A percentile compares a stretch with the other conserved stretches of the same genome.
phyloP scores from a whole-genome alignment of 2,113 vertebrate genomes.

The Mus pahari region DNA sequence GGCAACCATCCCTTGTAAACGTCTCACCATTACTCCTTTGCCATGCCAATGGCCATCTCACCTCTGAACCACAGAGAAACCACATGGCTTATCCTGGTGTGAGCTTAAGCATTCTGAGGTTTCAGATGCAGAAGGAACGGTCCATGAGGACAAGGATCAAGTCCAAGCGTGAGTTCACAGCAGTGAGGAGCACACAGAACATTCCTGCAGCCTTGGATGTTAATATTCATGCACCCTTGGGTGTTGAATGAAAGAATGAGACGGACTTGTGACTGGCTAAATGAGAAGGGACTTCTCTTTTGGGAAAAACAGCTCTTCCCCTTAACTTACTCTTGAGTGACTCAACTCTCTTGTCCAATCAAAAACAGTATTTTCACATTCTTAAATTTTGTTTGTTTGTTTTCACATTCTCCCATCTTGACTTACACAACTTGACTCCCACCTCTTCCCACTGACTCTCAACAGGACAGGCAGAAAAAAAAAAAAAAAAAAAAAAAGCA shows the following conservation, averaged over 20 bases:
- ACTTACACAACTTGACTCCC: background rate
- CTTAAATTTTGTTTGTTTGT: background rate
- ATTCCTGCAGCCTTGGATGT: background rate
- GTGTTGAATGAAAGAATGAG: background rate
- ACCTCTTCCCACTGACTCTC: slow-evolving; percentile 43
- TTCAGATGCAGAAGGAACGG: background rate
- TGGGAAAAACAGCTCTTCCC: background rate
- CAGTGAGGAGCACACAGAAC: background rate
- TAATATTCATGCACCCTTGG: background rate
- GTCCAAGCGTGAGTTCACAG: background rate
- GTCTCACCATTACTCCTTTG: background rate
- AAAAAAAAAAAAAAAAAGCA: too few species aligned
- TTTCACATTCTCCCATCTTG: background rate
- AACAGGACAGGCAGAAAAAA: slow-evolving; percentile 27
- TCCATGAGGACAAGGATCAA: background rate
- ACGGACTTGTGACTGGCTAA: rapidly evolving
- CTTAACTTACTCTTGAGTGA: background rate
- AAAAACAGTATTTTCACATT: background rate
- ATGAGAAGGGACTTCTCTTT: background rate
- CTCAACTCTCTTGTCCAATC: background rate
- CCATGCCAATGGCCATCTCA: background rate
- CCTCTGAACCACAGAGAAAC: background rate
- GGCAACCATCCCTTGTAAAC: background rate
- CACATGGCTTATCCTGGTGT: background rate
- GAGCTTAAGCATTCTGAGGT: background rate